Conservation (phyloP, 2,797 vertebrate genomes). For the Serranus cabrilla region DNA sequence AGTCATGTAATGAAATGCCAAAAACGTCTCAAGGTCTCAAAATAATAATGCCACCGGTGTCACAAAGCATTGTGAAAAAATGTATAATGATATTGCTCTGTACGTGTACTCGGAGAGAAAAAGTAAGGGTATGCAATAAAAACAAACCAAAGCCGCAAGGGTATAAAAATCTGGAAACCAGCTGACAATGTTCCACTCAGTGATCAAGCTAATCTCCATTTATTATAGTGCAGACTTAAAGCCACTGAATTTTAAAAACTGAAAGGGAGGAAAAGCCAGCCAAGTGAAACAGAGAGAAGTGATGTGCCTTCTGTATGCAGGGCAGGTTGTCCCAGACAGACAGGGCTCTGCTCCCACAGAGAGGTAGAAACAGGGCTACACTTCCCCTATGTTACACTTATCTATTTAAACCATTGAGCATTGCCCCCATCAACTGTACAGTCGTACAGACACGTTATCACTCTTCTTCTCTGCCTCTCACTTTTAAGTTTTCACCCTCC, state of each 20-base stretch:
- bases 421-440: background rate
- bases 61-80: background rate
- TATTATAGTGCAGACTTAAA: conserved; percentile 32
- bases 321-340: conserved; percentile 18
- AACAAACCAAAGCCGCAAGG: background rate
- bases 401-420: conserved; percentile 33
- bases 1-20: conserved; percentile 40
- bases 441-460: background rate
- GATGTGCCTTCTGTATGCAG: conserved; percentile 45
- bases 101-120: background rate
- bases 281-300: conserved; percentile 35
- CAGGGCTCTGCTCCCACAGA: conserved; percentile 25
- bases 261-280: conserved; percentile 14
- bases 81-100: conserved; percentile 9
- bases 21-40: conserved; percentile 51
- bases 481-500: background rate
- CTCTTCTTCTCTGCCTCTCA: background rate
- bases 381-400: conserved; percentile 19
- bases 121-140: background rate
- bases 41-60: conserved; percentile 45
- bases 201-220: conserved; percentile 39
- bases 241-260: conserved; percentile 2
- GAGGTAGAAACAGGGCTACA: background rate
- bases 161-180: background rate
- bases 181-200: conserved; percentile 37